Evolutionary conservation across 2,888 invertebrate species (phyloP).

Genomic region (Iphiclides podalirius): DNA sequence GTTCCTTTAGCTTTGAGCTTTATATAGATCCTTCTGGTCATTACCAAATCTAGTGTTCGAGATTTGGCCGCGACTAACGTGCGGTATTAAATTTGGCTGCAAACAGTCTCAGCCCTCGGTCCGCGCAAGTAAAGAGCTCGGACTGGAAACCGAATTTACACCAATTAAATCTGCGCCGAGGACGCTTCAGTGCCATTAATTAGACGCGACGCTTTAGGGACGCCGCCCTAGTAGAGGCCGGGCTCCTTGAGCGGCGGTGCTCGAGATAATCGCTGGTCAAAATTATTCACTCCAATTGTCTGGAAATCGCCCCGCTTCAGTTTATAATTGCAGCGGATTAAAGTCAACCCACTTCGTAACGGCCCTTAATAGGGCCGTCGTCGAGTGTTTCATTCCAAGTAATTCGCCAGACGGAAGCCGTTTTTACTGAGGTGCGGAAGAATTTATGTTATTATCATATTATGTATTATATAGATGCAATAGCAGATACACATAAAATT

Average conservation of each 20-base stretch:
- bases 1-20: no score
- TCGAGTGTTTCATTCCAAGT: not conserved
- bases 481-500: no score
- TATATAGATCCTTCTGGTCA: no score
- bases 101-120: no score
- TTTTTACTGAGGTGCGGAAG: no score
- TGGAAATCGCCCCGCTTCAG: constrained; percentile 50
- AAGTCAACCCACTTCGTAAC: constrained; percentile 6
- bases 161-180: constrained; percentile 48
- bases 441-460: no score
- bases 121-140: constrained; percentile 22
- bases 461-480: no score
- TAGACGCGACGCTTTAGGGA: constrained; percentile 52
- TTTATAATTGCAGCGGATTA: constrained; percentile 54
- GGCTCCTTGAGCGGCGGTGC: constrained; percentile 42
- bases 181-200: constrained; percentile 54
- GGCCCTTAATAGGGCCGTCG: constrained; percentile 5
- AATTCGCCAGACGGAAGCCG: not conserved
- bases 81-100: no score
- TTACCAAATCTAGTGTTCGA: no score
- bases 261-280: constrained; percentile 64
- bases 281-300: constrained; percentile 68
- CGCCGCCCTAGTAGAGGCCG: constrained; percentile 37
- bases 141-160: constrained; percentile 41
- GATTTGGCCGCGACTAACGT: no score